Evolutionary conservation across 2,113 vertebrate genomes (phyloP).

Genomic region (Zosterops japonicus): DNA sequence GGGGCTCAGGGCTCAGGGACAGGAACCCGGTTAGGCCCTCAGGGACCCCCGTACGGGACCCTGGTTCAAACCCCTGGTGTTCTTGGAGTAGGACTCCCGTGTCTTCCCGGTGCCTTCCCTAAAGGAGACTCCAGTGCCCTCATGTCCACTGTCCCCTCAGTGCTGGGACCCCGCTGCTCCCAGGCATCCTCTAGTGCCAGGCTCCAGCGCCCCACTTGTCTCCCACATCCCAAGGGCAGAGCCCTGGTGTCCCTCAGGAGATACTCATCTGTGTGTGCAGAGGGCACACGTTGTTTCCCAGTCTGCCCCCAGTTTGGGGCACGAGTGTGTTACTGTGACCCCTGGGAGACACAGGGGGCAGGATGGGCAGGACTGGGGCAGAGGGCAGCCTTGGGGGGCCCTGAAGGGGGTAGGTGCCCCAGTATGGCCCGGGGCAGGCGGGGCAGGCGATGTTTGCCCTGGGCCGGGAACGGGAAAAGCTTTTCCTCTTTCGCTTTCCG

Average conservation of each 20-base stretch:
- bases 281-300: neutral
- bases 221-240: neutral
- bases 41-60: neutral
- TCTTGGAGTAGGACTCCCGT: neutral
- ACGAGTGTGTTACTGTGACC: neutral
- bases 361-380: neutral
- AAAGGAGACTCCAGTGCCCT: fast-evolving
- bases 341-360: neutral
- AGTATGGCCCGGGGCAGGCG: neutral
- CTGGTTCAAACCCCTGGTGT: neutral
- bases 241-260: neutral
- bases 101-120: neutral
- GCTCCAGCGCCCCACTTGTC: neutral
- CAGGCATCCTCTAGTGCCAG: neutral
- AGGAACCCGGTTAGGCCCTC: neutral
- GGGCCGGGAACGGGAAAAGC: neutral
- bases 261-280: neutral
- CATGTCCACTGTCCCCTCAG: neutral
- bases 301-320: neutral
- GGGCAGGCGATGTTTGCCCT: neutral
- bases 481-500: constrained; percentile 57
- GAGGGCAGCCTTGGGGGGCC: neutral
- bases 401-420: neutral
- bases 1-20: neutral
- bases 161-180: neutral